Percentiles rank a stretch among this genome's conserved stretches.
Conservation (phyloP, 2,888 invertebrate species). For the Litoditis marina region DNA sequence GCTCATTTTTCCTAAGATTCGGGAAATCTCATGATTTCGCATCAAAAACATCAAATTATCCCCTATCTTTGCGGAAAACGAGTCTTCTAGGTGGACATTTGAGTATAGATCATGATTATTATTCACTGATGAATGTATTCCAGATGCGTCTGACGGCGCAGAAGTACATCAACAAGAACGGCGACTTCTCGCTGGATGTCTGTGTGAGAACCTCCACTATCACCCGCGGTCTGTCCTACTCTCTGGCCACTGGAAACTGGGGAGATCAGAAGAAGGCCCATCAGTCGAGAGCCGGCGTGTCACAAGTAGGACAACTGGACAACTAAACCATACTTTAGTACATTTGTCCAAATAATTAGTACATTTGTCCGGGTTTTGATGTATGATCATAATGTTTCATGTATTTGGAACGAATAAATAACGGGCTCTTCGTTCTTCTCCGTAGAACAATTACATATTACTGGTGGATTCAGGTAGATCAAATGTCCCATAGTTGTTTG, state of each 20-base stretch:
- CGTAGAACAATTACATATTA: too few species aligned
- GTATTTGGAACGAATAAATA: neutral
- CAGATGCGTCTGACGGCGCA: slow-evolving; percentile 97
- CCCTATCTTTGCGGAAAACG: too few species aligned
- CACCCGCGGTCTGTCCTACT: slow-evolving; percentile 93
- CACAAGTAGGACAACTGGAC: slow-evolving; percentile 74
- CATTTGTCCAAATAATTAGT: too few species aligned
- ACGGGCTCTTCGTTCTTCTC: neutral
- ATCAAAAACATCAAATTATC: too few species aligned
- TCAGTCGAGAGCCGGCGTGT: slow-evolving; percentile 92
- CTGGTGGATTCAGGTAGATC: too few species aligned
- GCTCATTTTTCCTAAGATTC: too few species aligned
- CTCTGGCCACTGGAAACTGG: slow-evolving; percentile 99
- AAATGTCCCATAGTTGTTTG: neutral
- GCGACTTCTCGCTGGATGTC: slow-evolving; percentile 94
- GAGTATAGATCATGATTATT: neutral
- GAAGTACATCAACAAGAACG: slow-evolving; percentile 96
- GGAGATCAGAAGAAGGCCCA: slow-evolving; percentile 99
- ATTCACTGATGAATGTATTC: slow-evolving; percentile 62
- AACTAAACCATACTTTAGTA: neutral
- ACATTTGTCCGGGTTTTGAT: neutral
- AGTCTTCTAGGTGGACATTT: too few species aligned
- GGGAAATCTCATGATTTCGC: too few species aligned
- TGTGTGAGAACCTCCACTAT: slow-evolving; percentile 79
- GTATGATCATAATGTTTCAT: too few species aligned